A percentile compares a stretch with the other conserved stretches of the same genome.
phyloP scores from a whole-genome alignment of 2,113 vertebrate species.

The Hassar affinis region DNA sequence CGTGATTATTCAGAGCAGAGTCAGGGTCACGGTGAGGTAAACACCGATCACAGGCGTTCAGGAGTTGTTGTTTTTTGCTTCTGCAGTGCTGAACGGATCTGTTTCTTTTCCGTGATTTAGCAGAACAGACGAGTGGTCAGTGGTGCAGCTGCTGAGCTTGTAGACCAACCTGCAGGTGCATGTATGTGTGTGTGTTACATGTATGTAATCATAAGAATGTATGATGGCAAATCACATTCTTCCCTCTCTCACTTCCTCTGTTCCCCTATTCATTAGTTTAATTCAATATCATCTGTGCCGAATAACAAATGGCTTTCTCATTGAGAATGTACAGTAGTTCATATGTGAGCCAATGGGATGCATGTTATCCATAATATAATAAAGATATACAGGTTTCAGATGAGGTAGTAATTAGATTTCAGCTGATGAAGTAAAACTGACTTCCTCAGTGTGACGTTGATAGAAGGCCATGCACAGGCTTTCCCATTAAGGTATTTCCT shows the following conservation, averaged over 20 bases:
- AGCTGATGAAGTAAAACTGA: constrained; percentile 24
- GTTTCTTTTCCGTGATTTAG: constrained; percentile 25
- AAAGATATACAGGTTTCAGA: constrained; percentile 11
- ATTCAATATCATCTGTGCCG: constrained; percentile 41
- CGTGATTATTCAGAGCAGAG: constrained; percentile 23
- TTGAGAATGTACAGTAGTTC: constrained; percentile 28
- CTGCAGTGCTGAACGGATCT: constrained; percentile 28
- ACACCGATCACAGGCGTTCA: constrained; percentile 13
- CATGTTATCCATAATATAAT: constrained; percentile 15
- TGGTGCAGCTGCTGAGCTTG: constrained; percentile 36
- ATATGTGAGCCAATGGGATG: constrained; percentile 10
- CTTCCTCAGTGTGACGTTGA: constrained; percentile 39
- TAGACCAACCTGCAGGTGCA: constrained; percentile 19
- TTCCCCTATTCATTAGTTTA: constrained; percentile 45
- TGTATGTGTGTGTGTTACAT: neutral
- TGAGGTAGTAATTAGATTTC: constrained; percentile 15
- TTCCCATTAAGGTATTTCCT: constrained; percentile 48
- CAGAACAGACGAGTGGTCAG: constrained; percentile 28
- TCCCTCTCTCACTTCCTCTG: constrained; percentile 34
- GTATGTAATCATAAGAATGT: constrained; percentile 21
- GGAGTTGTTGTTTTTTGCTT: constrained; percentile 18
- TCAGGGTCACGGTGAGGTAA: constrained; percentile 26
- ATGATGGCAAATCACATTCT: constrained; percentile 33
- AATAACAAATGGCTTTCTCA: constrained; percentile 17
- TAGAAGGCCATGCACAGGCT: constrained; percentile 42